Conservation (phyloP, 2,888 invertebrate species). For the Eupeodes latifasciatus region DNA sequence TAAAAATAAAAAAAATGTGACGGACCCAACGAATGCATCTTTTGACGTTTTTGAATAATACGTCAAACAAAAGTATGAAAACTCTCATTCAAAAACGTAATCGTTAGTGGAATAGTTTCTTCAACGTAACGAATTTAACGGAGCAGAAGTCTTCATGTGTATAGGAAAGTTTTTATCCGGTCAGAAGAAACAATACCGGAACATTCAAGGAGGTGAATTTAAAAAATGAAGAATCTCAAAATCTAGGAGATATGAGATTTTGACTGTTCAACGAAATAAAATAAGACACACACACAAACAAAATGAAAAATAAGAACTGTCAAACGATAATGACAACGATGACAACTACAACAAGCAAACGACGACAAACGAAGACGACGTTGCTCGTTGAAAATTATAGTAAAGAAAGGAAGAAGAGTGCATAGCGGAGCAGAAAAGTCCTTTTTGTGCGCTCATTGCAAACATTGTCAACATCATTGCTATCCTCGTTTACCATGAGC, state of each 20-base stretch:
- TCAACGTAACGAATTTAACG: too few species aligned
- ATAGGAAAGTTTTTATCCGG: too few species aligned
- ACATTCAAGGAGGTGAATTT: too few species aligned
- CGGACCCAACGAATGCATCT: too few species aligned
- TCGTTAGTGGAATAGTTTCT: too few species aligned
- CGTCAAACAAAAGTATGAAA: too few species aligned
- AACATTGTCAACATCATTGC: conserved; percentile 70
- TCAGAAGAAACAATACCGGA: too few species aligned
- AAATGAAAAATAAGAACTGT: conserved; percentile 30
- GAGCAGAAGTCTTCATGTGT: too few species aligned
- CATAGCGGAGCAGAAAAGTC: conserved; percentile 24
- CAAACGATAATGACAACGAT: too few species aligned
- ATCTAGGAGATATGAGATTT: neutral
- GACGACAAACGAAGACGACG: neutral
- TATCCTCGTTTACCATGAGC: conserved; percentile 57
- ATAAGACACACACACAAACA: neutral
- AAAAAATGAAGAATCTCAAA: neutral
- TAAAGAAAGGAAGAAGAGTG: neutral
- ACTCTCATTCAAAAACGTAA: too few species aligned
- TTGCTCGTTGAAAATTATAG: conserved; percentile 4
- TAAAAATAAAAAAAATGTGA: too few species aligned
- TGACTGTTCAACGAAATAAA: neutral
- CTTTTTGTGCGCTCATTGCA: conserved; percentile 68
- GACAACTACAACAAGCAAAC: neutral
- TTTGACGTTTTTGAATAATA: too few species aligned